Evolutionary conservation across 1,140 invertebrate genomes (phyloP).

Genomic region (Eubasilissa regina): DNA sequence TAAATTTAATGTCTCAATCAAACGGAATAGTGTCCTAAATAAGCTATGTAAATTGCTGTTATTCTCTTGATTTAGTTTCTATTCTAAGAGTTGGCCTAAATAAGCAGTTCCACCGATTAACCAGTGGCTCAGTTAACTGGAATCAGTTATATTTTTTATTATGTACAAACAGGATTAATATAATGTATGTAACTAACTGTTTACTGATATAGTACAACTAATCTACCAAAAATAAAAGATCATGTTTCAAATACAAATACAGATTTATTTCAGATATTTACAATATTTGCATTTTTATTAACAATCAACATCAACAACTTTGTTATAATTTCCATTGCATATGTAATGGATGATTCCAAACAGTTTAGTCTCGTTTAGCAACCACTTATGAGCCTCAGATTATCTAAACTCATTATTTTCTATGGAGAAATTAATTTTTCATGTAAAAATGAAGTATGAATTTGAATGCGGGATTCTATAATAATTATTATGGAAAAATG

Average conservation of each 20-base stretch:
- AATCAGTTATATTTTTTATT: too few relatives aligned
- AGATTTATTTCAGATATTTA: slow-evolving; percentile 75
- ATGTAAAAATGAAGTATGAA: slow-evolving; percentile 44
- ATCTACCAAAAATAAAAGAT: slow-evolving; percentile 60
- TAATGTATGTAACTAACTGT: too few relatives aligned
- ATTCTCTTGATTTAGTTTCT: too few relatives aligned
- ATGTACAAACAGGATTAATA: too few relatives aligned
- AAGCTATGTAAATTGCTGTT: too few relatives aligned
- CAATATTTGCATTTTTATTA: slow-evolving; percentile 75
- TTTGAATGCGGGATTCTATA: slow-evolving; percentile 44
- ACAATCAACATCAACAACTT: slow-evolving; percentile 76
- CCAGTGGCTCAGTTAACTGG: too few relatives aligned
- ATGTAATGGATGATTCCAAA: slow-evolving; percentile 53
- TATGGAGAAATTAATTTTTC: slow-evolving; percentile 44
- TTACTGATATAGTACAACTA: too few relatives aligned
- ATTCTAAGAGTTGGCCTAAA: too few relatives aligned
- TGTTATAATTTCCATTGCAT: slow-evolving; percentile 68
- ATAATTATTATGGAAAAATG: slow-evolving; percentile 47
- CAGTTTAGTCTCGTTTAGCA: slow-evolving; percentile 54
- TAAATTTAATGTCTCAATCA: too few relatives aligned
- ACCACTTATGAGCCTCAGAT: slow-evolving; percentile 51
- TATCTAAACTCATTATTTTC: slow-evolving; percentile 42
- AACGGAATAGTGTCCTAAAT: too few relatives aligned
- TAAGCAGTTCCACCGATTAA: too few relatives aligned
- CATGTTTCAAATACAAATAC: slow-evolving; percentile 72